Conservation (phyloP, 2,113 vertebrate species). For the Lophura nycthemera region DNA sequence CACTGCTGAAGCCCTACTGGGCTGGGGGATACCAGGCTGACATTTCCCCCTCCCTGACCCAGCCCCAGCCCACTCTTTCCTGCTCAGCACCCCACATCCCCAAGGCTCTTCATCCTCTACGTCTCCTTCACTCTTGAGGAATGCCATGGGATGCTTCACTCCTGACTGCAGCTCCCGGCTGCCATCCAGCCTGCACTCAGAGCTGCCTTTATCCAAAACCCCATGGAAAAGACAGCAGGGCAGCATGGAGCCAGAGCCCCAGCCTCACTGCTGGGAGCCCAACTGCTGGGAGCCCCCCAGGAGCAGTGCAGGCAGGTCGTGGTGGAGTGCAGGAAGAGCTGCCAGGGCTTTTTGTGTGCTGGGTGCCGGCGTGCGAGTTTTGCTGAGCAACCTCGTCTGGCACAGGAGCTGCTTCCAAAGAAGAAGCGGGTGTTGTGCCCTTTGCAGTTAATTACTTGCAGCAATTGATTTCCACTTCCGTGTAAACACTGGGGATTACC, state of each 20-base stretch:
- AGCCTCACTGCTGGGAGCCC: neutral
- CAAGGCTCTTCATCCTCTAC: neutral
- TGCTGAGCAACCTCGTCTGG: neutral
- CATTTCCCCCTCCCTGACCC: too few species aligned
- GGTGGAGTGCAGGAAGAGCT: neutral
- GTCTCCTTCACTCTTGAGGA: neutral
- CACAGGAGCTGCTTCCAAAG: neutral
- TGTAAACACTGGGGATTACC: neutral
- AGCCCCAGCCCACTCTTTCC: neutral
- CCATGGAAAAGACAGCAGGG: neutral
- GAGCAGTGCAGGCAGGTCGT: neutral
- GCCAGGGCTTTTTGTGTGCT: neutral
- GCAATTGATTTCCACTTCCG: conserved; percentile 29
- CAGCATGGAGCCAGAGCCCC: neutral
- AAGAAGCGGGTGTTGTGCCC: neutral
- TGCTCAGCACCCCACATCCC: accelerated
- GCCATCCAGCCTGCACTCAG: neutral
- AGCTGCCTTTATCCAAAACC: neutral
- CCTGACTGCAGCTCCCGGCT: neutral
- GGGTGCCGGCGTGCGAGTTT: neutral
- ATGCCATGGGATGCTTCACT: neutral
- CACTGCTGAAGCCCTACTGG: neutral
- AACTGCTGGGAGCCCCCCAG: neutral
- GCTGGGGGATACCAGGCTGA: neutral
- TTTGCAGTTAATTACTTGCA: neutral